These are phyloP conservation scores for Cylindroiulus punctatus DNA, from an alignment of 2,888 invertebrate species.

Conservation along the genomic window DNA sequence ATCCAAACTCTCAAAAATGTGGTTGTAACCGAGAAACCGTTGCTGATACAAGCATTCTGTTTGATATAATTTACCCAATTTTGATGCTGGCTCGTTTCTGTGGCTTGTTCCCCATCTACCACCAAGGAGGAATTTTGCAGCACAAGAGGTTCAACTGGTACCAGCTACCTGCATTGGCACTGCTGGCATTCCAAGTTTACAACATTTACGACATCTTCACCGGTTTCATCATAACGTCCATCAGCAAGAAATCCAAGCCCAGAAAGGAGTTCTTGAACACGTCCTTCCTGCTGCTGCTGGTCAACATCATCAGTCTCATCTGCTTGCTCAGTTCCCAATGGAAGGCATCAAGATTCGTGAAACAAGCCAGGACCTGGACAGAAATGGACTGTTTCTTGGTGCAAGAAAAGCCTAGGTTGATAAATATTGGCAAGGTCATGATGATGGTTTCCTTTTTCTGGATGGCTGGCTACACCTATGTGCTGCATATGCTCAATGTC, in stretches of 20 bases:
- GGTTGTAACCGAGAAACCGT: neutral
- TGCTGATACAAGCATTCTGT: neutral
- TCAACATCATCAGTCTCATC: neutral
- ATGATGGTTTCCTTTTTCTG: neutral
- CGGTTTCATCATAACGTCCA: neutral
- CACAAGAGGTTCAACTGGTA: neutral
- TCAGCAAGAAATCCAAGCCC: neutral
- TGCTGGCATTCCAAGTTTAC: neutral
- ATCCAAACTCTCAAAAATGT: neutral
- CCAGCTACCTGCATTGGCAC: neutral
- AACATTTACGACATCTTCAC: neutral
- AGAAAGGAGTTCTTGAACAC: neutral
- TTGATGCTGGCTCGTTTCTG: neutral
- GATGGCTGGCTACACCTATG: neutral
- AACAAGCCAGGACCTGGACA: neutral
- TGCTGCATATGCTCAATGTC: neutral
- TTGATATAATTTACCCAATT: neutral
- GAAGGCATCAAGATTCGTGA: conserved; percentile 11
- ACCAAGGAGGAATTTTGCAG: neutral
- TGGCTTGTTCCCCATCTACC: neutral
- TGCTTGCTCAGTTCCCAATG: neutral
- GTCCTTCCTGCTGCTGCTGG: neutral
- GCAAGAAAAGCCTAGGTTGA: neutral
- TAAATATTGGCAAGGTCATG: neutral
- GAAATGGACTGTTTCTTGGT: neutral